Base-by-base conservation (phyloP, 2,888 invertebrate genomes). In the Aplocera efformata region DNA sequence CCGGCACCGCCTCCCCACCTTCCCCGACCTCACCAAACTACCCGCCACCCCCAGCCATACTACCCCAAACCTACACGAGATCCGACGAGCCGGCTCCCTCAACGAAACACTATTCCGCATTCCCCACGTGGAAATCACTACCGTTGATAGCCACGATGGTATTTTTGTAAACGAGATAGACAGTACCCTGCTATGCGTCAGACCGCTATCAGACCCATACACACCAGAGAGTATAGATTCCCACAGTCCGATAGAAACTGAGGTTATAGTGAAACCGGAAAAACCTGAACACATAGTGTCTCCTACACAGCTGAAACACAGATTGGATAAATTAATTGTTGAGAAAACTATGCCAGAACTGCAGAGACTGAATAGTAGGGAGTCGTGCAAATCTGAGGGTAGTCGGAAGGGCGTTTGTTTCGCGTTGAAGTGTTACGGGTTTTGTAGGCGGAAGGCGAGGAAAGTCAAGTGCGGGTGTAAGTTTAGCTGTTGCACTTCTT, bases 161-260 rank as follows among this genome's bases (percentile, higher is more conserved):
- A 79, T 90, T 7, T 89, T 89, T 42, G 84, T 90, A 0, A 90
- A 90, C 52, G 88, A 89, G 37, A 74, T 90, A 7, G 91, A 91
- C 53, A 82, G 78, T 3, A 84, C 89, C 1, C 63, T 89, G 13
- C 64, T 91, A 0, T 72, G 72, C 6, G 79, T 79, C 0, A 51
- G 64, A 1, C 74, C 55, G 2, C 84, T 81, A 62, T 78, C 91
- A 60, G 94, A 94, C 58, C 94, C 95, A 0, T 95, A 95, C 60
- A 95, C 95, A 0, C 95, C 95, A n/a, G 95, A 95, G 63, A 94
- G 94, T 71, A 89, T 92, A 50, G 94, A 94, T 61, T 94, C 94
- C 10, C 93, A 91, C 59, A 93, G 93, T 28, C 94, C 94, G 0
- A 88, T 89, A 46, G 75, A 78, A 8, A 45, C 76, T 0, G 34